These are phyloP conservation scores for Tricholauxania praeusta DNA, from an alignment of 2,888 invertebrate species.

Conservation along the genomic window DNA sequence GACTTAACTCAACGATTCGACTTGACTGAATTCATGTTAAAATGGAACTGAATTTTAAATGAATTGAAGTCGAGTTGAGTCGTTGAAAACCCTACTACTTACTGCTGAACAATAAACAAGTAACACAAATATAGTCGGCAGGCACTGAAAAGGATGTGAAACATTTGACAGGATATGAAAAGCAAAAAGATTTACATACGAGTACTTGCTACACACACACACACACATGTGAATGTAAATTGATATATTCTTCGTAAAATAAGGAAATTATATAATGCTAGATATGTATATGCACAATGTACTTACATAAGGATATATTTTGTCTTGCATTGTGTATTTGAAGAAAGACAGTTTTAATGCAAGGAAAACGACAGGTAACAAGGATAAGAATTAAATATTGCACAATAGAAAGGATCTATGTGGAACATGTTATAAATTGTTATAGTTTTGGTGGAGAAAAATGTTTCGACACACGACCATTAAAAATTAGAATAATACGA, in stretches of 20 bases:
- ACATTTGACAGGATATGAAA: slow-evolving; percentile 33
- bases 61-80: slow-evolving; percentile 52
- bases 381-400: neutral
- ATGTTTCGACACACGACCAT: too few relatives aligned
- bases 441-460: too few relatives aligned
- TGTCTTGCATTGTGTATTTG: neutral
- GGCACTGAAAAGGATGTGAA: slow-evolving; percentile 24
- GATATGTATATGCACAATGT: too few relatives aligned
- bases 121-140: too few relatives aligned
- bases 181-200: slow-evolving; percentile 23
- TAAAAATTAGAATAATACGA: too few relatives aligned
- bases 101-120: neutral
- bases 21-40: slow-evolving; percentile 48
- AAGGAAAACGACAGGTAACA: slow-evolving; percentile 25
- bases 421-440: slow-evolving; percentile 21
- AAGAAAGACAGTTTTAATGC: slow-evolving; percentile 13
- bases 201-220: too few relatives aligned
- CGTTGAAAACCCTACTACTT: slow-evolving; percentile 20
- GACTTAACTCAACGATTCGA: neutral
- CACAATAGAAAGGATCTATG: slow-evolving; percentile 7
- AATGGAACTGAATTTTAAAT: slow-evolving; percentile 59
- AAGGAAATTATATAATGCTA: slow-evolving; percentile 5
- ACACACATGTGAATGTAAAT: slow-evolving; percentile 11
- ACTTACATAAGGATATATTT: slow-evolving; percentile 12
- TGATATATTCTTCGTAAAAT: slow-evolving; percentile 15